Percentiles rank a stretch among this genome's conserved stretches.
Evolutionary conservation across 2,113 vertebrate genomes (phyloP).

Genomic region (Rhinolophus sinicus): DNA sequence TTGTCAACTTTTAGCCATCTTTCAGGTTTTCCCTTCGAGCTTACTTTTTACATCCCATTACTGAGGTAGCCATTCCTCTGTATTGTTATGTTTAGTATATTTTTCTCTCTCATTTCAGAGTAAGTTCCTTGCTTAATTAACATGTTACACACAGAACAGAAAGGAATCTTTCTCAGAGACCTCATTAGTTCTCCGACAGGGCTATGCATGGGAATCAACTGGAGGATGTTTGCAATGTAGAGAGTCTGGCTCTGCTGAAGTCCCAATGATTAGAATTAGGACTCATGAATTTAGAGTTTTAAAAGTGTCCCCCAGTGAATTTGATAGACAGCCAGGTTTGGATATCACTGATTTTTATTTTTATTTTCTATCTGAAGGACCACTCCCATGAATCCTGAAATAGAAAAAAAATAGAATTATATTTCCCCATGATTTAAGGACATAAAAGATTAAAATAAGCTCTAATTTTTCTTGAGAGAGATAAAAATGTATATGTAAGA

Average conservation of each 20-base stretch:
- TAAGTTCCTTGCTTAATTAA: neutral
- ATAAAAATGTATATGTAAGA: neutral
- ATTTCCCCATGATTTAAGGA: neutral
- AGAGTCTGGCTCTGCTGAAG: neutral
- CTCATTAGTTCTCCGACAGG: neutral
- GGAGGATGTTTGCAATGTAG: neutral
- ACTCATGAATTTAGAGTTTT: neutral
- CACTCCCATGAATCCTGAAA: neutral
- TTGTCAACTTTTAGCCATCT: neutral
- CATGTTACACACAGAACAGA: neutral
- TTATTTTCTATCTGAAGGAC: neutral
- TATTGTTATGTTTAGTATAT: neutral
- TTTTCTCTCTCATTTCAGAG: neutral
- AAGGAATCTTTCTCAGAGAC: neutral
- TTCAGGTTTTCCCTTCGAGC: neutral
- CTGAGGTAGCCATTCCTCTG: neutral
- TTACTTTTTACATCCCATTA: neutral
- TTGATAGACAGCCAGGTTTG: neutral
- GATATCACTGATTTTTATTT: neutral
- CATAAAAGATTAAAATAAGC: neutral
- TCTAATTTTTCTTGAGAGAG: constrained; percentile 19
- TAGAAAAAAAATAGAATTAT: constrained; percentile 1
- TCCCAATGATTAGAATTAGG: neutral
- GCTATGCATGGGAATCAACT: neutral
- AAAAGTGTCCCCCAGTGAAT: neutral